phyloP scores from a whole-genome alignment of 2,113 vertebrate genomes.

The Pseudonaja textilis region DNA sequence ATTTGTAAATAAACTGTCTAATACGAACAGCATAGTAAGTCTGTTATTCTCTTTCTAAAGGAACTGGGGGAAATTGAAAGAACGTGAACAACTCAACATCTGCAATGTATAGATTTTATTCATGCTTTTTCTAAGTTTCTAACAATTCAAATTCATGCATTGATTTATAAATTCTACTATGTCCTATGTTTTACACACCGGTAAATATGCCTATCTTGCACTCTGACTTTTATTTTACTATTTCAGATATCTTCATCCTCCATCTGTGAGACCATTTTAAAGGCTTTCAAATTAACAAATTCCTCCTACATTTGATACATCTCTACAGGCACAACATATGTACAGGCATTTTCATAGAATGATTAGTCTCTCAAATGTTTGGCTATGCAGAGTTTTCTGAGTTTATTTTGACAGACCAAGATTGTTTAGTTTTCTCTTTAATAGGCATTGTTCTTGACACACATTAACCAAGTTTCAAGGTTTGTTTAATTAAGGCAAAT shows the following conservation, averaged over 20 bases:
- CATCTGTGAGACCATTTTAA: not conserved
- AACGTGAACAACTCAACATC: not conserved
- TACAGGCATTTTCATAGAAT: not conserved
- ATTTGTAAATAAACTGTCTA: not conserved
- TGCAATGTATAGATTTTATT: not conserved
- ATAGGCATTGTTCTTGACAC: not conserved
- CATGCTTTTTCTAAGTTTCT: not conserved
- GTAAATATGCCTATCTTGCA: not conserved
- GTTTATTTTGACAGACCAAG: not conserved
- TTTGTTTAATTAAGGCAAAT: not conserved
- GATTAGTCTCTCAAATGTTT: not conserved
- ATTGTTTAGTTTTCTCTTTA: not conserved
- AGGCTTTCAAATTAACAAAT: not conserved
- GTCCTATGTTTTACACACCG: too few relatives aligned
- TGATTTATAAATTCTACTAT: not conserved
- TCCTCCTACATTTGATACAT: not conserved
- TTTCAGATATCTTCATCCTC: not conserved
- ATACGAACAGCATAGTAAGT: too few relatives aligned
- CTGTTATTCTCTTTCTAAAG: not conserved
- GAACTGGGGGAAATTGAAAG: not conserved
- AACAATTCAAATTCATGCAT: not conserved
- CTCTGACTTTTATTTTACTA: not conserved
- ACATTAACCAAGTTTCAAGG: not conserved
- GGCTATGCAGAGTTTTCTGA: not conserved
- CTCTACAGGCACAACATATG: not conserved